Evolutionary conservation across 92 coral and sea anemone genomes (phyloP).

Genomic region (Umimayanthus kanabou): DNA sequence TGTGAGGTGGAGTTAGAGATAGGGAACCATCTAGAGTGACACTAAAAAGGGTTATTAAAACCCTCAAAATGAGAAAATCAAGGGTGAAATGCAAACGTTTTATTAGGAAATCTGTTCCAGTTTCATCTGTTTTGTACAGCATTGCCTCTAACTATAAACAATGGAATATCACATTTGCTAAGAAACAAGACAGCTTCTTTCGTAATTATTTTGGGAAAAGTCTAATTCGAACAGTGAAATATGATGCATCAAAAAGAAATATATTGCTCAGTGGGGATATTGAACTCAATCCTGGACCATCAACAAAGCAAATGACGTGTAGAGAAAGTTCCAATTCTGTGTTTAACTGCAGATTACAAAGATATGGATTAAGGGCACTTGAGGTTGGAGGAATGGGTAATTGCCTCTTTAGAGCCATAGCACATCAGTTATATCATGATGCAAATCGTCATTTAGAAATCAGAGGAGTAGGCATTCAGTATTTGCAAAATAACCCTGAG

Average conservation of each 20-base stretch:
- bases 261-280: neutral
- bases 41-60: conserved; percentile 28
- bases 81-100: neutral
- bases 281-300: conserved; percentile 14
- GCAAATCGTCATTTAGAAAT: conserved; percentile 3
- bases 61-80: conserved; percentile 28
- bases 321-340: conserved; percentile 16
- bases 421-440: conserved; percentile 7
- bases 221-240: neutral
- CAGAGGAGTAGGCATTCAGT: neutral
- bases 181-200: neutral
- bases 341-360: neutral
- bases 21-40: conserved; percentile 24
- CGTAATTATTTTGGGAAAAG: neutral
- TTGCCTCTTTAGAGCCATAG: neutral
- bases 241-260: neutral
- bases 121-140: conserved; percentile 10
- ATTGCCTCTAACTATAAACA: conserved; percentile 7
- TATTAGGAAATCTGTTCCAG: neutral
- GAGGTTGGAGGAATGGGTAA: neutral
- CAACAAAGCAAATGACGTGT: neutral
- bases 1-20: conserved; percentile 20
- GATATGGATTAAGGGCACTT: neutral
- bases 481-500: neutral
- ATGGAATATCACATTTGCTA: conserved; percentile 18